These are phyloP conservation scores for Meliscaeva auricollis DNA, from an alignment of 2,888 invertebrate genomes.

Conservation along the genomic window DNA sequence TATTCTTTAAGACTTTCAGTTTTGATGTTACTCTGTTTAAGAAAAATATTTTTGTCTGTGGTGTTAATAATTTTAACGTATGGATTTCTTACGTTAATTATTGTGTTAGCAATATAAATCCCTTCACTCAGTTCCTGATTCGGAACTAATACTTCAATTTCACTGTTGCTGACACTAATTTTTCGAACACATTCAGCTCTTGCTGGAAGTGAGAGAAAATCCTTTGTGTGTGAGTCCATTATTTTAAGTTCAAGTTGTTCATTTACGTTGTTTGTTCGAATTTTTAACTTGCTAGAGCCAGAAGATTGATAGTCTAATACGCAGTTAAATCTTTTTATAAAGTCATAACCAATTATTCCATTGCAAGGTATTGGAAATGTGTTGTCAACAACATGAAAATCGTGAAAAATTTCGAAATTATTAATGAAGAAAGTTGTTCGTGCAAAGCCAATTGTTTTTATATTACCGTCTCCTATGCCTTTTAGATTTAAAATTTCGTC, in stretches of 20 bases:
- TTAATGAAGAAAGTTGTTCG: too few species aligned
- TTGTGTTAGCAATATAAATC: conserved; percentile 19
- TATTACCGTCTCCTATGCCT: too few species aligned
- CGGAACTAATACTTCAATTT: conserved; percentile 21
- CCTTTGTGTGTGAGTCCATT: not conserved
- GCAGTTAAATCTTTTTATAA: conserved; percentile 24
- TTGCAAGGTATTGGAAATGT: conserved; percentile 16
- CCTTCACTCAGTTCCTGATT: conserved; percentile 20
- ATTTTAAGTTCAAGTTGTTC: conserved; percentile 1
- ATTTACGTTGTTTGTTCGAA: too few species aligned
- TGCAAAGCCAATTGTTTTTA: too few species aligned
- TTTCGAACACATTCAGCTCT: conserved; percentile 7
- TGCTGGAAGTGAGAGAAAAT: conserved; percentile 12
- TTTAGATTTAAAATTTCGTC: too few species aligned
- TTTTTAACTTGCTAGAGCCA: too few species aligned
- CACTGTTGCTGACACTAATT: not conserved
- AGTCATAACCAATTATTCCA: conserved; percentile 23
- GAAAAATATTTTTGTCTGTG: conserved; percentile 1
- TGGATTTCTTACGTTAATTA: conserved; percentile 19
- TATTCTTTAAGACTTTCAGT: not conserved
- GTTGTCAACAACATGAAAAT: not conserved
- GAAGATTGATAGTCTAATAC: conserved; percentile 5
- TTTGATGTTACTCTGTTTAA: conserved; percentile 5
- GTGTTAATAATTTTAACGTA: conserved; percentile 29
- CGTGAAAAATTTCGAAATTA: too few species aligned